Percentiles rank a stretch among this genome's conserved stretches.
phyloP scores from a whole-genome alignment of 1,140 invertebrate genomes.

The Eulimnadia texana region DNA sequence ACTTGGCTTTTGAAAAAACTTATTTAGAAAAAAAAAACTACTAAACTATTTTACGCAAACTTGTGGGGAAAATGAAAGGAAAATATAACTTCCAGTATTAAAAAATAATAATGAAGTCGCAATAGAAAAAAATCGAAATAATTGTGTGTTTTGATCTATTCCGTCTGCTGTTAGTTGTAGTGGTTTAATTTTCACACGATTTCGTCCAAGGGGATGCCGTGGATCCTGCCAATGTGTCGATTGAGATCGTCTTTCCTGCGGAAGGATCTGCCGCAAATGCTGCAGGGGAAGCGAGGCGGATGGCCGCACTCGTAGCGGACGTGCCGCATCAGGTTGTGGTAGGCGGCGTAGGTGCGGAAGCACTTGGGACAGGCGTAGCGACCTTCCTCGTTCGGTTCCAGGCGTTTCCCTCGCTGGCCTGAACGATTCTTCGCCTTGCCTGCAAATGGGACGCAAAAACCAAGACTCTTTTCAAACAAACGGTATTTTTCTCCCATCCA shows the following conservation, averaged over 20 bases:
- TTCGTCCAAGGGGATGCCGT: slow-evolving; percentile 4
- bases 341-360: slow-evolving; percentile 7
- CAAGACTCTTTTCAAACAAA: too few relatives aligned
- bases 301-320: slow-evolving; percentile 24
- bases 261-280: slow-evolving; percentile 17
- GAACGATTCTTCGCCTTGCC: neutral
- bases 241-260: slow-evolving; percentile 2
- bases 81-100: too few relatives aligned
- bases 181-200: neutral
- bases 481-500: neutral
- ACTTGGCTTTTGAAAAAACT: too few relatives aligned
- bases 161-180: too few relatives aligned
- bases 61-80: too few relatives aligned
- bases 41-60: too few relatives aligned
- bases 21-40: too few relatives aligned
- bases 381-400: slow-evolving; percentile 5
- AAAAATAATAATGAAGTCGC: too few relatives aligned
- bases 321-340: slow-evolving; percentile 10
- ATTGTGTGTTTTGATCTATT: too few relatives aligned
- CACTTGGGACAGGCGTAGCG: slow-evolving; percentile 9
- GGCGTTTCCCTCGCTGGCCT: neutral
- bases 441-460: neutral
- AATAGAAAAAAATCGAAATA: too few relatives aligned
- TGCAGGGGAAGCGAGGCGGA: slow-evolving; percentile 22
- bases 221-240: slow-evolving; percentile 11